Evolutionary conservation across 1,140 invertebrate species (phyloP).

Genomic region (Psix sp.): DNA sequence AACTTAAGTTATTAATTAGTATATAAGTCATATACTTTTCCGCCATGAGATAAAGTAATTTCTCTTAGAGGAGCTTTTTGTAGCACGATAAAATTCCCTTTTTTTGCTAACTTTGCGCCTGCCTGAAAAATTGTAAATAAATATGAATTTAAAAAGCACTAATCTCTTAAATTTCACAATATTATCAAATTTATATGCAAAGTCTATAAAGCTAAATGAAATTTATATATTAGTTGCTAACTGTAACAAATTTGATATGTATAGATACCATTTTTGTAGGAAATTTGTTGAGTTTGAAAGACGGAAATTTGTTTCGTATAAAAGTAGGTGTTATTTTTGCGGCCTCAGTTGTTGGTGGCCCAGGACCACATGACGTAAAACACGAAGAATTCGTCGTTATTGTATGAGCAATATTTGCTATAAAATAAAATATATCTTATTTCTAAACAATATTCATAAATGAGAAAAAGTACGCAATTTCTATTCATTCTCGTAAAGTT

Average conservation of each 20-base stretch:
- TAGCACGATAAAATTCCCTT: slow-evolving; percentile 71
- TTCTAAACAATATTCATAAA: slow-evolving; percentile 1
- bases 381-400: slow-evolving; percentile 41
- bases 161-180: too few species aligned
- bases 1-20: too few species aligned
- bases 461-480: too few species aligned
- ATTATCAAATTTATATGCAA: too few species aligned
- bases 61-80: slow-evolving; percentile 69
- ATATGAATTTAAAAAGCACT: slow-evolving; percentile 55
- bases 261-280: slow-evolving; percentile 64
- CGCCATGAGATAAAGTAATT: slow-evolving; percentile 70
- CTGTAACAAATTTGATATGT: too few species aligned
- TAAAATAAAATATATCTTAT: slow-evolving; percentile 16
- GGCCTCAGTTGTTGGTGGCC: slow-evolving; percentile 44
- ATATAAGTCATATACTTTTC: slow-evolving; percentile 63
- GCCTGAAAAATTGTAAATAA: slow-evolving; percentile 39
- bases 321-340: slow-evolving; percentile 40
- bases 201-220: too few species aligned
- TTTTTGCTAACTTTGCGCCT: slow-evolving; percentile 63
- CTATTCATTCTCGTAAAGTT: too few species aligned
- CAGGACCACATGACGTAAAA: slow-evolving; percentile 65
- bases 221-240: too few species aligned
- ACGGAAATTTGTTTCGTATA: slow-evolving; percentile 63
- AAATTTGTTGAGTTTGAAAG: slow-evolving; percentile 63
- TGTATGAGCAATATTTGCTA: slow-evolving; percentile 50